Evolutionary conservation across 2,888 invertebrate species (phyloP).

Genomic region (Charanyca ferruginea): DNA sequence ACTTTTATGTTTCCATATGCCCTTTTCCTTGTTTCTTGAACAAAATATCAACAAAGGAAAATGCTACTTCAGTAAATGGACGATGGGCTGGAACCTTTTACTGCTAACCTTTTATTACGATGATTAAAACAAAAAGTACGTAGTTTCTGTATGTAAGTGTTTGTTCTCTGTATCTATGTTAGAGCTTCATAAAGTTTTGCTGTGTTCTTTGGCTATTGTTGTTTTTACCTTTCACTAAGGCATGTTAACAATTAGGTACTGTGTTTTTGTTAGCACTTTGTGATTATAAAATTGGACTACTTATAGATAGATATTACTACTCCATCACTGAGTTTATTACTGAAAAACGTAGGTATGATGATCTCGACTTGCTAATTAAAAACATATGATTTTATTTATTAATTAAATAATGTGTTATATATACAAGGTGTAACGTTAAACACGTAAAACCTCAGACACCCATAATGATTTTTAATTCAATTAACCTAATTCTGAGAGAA

Average conservation of each 20-base stretch:
- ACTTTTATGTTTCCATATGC: conserved; percentile 49
- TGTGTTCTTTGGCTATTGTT: background rate
- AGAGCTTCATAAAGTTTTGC: conserved; percentile 20
- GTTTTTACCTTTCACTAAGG: background rate
- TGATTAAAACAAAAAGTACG: conserved; percentile 63
- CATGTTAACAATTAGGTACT: background rate
- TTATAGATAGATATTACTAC: no score
- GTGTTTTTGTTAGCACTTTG: no score
- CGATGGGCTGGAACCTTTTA: conserved; percentile 62
- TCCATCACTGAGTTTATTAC: no score
- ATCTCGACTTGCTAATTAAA: no score
- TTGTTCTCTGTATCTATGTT: conserved; percentile 13
- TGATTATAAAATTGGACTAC: no score
- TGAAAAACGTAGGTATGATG: no score
- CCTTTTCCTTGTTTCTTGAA: conserved; percentile 48
- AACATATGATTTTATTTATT: no score
- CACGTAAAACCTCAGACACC: no score
- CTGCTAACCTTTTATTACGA: conserved; percentile 59
- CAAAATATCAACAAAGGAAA: conserved; percentile 59
- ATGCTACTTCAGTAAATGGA: conserved; percentile 55
- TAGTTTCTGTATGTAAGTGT: conserved; percentile 46
- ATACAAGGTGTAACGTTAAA: no score
- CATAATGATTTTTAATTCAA: no score
- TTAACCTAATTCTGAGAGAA: no score
- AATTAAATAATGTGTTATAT: no score